These are phyloP conservation scores for Microplitis demolitor DNA, from an alignment of 1,140 invertebrate species.

Conservation along the genomic window DNA sequence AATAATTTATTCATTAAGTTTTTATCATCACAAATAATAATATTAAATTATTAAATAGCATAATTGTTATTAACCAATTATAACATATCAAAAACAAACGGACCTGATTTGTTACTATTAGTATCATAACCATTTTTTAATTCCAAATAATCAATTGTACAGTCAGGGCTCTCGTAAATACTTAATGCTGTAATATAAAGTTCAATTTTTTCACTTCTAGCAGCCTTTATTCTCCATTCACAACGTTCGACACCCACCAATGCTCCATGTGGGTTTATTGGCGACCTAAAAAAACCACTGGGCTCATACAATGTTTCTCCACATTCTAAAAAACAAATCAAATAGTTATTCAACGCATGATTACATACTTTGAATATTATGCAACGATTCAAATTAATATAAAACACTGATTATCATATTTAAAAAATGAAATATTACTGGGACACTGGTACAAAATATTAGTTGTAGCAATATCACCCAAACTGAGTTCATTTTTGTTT, in stretches of 20 bases:
- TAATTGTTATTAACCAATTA: background rate
- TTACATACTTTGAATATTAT: too few species aligned
- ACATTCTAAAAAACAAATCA: too few species aligned
- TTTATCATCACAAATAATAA: too few species aligned
- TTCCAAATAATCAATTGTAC: conserved; percentile 59
- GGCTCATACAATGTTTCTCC: conserved; percentile 92
- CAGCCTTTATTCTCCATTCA: conserved; percentile 96
- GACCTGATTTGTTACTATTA: conserved; percentile 78
- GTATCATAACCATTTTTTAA: conserved; percentile 93
- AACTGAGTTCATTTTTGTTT: conserved; percentile 86
- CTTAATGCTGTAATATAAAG: conserved; percentile 91
- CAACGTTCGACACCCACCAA: conserved; percentile 73
- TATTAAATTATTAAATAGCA: background rate
- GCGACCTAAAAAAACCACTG: conserved; percentile 79
- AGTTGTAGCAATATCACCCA: conserved; percentile 94
- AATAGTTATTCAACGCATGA: too few species aligned
- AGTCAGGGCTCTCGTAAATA: conserved; percentile 84
- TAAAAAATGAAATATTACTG: conserved; percentile 67
- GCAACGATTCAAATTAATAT: too few species aligned
- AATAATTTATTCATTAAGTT: too few species aligned
- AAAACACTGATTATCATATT: too few species aligned
- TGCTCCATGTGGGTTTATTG: conserved; percentile 68
- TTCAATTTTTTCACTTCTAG: conserved; percentile 92
- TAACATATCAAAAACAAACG: background rate
- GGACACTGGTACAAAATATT: conserved; percentile 95